phyloP scores from a whole-genome alignment of 2,888 invertebrate genomes.

The Caenorhabditis becei region DNA sequence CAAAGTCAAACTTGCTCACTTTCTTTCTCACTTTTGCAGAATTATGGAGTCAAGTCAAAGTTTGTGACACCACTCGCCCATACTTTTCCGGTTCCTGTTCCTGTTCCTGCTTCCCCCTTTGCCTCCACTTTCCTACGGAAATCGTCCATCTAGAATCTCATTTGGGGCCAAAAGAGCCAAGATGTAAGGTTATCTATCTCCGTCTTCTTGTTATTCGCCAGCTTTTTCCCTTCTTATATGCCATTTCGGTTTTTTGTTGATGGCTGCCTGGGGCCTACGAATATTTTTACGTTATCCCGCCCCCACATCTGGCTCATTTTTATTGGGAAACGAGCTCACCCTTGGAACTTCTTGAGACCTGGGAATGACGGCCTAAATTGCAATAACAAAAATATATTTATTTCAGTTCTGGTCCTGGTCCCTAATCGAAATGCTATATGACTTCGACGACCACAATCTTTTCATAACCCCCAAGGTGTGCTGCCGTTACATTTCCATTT shows the following conservation, averaged over 20 bases:
- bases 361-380: too few relatives aligned
- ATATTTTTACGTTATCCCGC: constrained; percentile 16
- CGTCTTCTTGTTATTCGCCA: constrained; percentile 34
- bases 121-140: constrained; percentile 24
- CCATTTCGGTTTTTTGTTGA: constrained; percentile 43
- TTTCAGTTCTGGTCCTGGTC: not conserved
- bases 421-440: constrained; percentile 63
- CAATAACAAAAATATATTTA: too few relatives aligned
- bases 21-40: constrained; percentile 2
- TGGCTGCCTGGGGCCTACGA: not conserved
- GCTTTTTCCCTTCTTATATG: constrained; percentile 20
- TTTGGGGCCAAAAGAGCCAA: constrained; percentile 8
- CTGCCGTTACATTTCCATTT: not conserved
- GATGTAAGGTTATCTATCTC: constrained; percentile 38
- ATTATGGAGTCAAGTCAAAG: constrained; percentile 9
- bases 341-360: too few relatives aligned
- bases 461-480: constrained; percentile 74
- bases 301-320: constrained; percentile 41
- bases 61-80: not conserved
- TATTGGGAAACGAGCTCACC: not conserved
- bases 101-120: not conserved
- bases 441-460: constrained; percentile 77
- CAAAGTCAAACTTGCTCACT: not conserved
- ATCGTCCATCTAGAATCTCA: constrained; percentile 51
- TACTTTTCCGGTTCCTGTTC: not conserved